Base-by-base conservation (phyloP, 2,113 vertebrate species). In the Melanostigma gelatinosum region DNA sequence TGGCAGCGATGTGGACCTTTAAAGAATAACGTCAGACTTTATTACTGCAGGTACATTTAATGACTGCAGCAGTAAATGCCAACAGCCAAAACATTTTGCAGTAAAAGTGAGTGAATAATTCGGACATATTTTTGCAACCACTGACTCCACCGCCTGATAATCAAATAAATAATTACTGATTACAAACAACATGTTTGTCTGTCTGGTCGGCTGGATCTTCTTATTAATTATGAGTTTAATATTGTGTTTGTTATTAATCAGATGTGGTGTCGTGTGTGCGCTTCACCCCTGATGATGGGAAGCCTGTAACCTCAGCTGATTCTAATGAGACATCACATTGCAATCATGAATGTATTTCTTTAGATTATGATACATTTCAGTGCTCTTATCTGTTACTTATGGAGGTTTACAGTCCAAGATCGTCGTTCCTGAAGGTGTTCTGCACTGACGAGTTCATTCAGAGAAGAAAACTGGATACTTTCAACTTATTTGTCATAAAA, bases 171-270 rank as follows among this genome's bases (percentile, higher is more conserved):
- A 18, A 50, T 50, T 7, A 50, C 18, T 50, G 48, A 50, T 50
- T 50, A 50, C 48, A 16, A 20, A 20, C 16, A 16, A 2, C 16
- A 52, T 22, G 3, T 20, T 8, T 50, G 18, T 50, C 48, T 22
- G 46, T 48, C 46, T 48, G 15, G 46, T 48, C 46, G 46, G 46
- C 13, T 46, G 13, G 13, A 48, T 48, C 46, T 6, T 15, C 18
- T 18, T 48, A 48, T 16, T 18, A 48, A 6, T 48, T 48, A 48
- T 18, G 46, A 46, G 13, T 46, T 46, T 50, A 54, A 72, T 66
- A 20, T 11, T 55, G 15, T 10, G 16, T 6, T 73, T 66, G 73
- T 82, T 78, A 61, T 75, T 55, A 66, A 40, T 75, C n/a, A n/a
- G 34, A 66, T 67, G 65, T 78, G 69, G 40, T 54, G 27, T n/a